Percentiles rank a stretch among this genome's conserved stretches.
These are phyloP conservation scores for Callithrix jacchus DNA, from an alignment of 2,113 vertebrate genomes.

Conservation along the genomic window DNA sequence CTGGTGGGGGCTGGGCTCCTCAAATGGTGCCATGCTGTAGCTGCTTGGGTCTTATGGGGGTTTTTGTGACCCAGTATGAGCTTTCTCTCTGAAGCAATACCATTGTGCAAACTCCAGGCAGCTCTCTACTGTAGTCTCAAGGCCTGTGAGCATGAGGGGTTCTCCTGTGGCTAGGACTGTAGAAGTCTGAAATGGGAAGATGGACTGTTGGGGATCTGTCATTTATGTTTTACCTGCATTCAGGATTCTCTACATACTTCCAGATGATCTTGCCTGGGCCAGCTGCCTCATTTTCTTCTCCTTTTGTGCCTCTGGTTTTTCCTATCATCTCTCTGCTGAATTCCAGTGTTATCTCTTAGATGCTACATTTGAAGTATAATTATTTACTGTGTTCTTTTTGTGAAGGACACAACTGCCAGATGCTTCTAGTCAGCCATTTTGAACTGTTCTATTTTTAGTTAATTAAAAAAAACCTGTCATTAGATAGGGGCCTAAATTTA, in stretches of 20 bases:
- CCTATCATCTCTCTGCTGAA: not conserved
- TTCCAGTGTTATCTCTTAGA: not conserved
- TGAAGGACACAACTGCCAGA: not conserved
- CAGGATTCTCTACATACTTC: not conserved
- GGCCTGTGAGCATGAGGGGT: not conserved
- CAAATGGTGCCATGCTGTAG: not conserved
- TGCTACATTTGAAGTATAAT: not conserved
- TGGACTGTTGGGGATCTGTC: not conserved
- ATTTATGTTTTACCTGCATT: not conserved
- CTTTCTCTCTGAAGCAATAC: not conserved
- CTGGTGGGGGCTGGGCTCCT: not conserved
- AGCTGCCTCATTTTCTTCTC: not conserved
- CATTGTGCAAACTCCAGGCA: not conserved
- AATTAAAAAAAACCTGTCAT: not conserved
- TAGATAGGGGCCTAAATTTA: not conserved
- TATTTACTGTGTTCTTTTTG: not conserved
- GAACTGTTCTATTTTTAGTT: not conserved
- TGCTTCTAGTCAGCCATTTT: not conserved
- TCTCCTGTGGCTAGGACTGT: not conserved
- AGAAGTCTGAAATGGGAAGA: not conserved
- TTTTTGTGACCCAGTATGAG: not conserved
- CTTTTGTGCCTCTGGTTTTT: not conserved
- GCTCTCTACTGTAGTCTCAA: not conserved
- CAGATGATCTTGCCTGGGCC: not conserved
- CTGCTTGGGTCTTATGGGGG: not conserved